Evolutionary conservation across 2,888 invertebrate species (phyloP).

Genomic region (Blera fallax): DNA sequence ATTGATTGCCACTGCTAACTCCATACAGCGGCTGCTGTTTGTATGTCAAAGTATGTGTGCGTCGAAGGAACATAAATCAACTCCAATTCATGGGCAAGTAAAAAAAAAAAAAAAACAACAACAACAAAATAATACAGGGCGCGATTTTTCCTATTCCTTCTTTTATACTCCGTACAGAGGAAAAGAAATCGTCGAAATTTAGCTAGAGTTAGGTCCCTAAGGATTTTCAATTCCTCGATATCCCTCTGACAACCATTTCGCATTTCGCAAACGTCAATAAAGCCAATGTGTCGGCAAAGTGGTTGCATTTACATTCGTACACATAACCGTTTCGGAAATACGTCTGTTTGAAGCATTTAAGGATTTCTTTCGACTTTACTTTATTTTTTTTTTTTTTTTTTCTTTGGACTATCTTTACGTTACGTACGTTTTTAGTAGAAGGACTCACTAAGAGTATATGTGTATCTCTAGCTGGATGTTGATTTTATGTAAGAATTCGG

Average conservation of each 20-base stretch:
- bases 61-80: slow-evolving; percentile 65
- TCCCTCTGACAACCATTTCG: slow-evolving; percentile 62
- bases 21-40: background rate
- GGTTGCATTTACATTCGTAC: slow-evolving; percentile 73
- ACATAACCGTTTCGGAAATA: slow-evolving; percentile 71
- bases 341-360: slow-evolving; percentile 71
- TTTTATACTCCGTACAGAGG: background rate
- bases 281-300: slow-evolving; percentile 73
- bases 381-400: background rate
- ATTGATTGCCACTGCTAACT: slow-evolving; percentile 43
- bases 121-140: slow-evolving; percentile 41
- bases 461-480: slow-evolving; percentile 59
- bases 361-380: slow-evolving; percentile 60
- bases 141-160: slow-evolving; percentile 12
- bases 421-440: background rate
- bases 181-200: slow-evolving; percentile 43
- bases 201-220: slow-evolving; percentile 41
- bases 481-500: slow-evolving; percentile 62
- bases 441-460: slow-evolving; percentile 6
- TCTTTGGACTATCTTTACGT: background rate
- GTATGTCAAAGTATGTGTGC: slow-evolving; percentile 9
- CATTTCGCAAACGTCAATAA: slow-evolving; percentile 70
- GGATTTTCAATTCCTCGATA: slow-evolving; percentile 62
- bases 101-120: background rate
- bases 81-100: slow-evolving; percentile 55